These are phyloP conservation scores for Excalfactoria chinensis DNA, from an alignment of 2,113 vertebrate genomes.

Conservation along the genomic window DNA sequence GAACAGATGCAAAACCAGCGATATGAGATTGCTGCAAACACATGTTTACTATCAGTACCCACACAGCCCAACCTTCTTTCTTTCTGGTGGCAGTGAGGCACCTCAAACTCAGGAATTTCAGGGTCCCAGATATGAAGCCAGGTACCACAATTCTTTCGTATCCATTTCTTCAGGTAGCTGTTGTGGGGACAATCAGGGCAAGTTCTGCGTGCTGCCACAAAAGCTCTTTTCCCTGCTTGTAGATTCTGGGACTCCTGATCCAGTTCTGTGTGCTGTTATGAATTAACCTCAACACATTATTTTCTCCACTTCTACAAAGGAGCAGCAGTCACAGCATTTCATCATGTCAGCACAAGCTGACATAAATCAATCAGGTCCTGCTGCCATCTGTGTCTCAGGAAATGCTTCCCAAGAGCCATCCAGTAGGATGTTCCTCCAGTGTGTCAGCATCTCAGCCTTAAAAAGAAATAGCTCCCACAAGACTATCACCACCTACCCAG, in stretches of 20 bases:
- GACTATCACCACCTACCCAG: not conserved
- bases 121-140: not conserved
- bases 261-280: not conserved
- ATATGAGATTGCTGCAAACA: not conserved
- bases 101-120: not conserved
- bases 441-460: not conserved
- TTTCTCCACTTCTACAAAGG: not conserved
- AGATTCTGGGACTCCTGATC: not conserved
- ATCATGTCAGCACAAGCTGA: not conserved
- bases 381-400: not conserved
- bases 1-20: not conserved
- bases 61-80: not conserved
- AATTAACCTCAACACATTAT: not conserved
- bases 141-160: not conserved
- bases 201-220: not conserved
- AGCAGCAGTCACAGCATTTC: not conserved
- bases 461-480: not conserved
- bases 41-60: not conserved
- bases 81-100: not conserved
- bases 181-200: not conserved
- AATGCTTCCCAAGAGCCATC: not conserved
- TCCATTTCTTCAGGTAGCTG: not conserved
- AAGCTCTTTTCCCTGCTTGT: not conserved
- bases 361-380: not conserved
- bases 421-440: not conserved